Percentiles rank a stretch among this genome's conserved stretches.
Conservation (phyloP, 2,113 vertebrate species). For the Poeciliopsis prolifica region DNA sequence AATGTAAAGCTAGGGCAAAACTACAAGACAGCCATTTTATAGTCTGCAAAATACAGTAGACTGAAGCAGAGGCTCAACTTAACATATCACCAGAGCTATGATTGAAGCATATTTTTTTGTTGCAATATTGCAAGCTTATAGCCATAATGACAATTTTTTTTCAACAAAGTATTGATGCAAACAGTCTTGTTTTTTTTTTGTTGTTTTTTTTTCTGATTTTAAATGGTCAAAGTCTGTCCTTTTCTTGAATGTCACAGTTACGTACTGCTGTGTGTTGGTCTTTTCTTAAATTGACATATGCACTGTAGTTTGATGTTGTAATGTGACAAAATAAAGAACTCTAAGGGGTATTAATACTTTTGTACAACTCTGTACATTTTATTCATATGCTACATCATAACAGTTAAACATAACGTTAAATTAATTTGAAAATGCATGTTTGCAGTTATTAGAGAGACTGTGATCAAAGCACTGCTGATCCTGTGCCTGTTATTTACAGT, state of each 20-base stretch:
- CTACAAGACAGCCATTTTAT: too few species aligned
- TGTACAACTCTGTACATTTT: not conserved
- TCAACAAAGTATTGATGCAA: too few species aligned
- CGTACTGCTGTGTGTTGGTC: not conserved
- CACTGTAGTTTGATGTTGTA: not conserved
- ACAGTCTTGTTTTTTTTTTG: not conserved
- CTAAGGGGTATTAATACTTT: not conserved
- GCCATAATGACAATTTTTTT: too few species aligned
- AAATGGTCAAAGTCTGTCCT: not conserved
- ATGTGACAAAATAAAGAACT: not conserved
- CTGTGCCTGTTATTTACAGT: constrained; percentile 39
- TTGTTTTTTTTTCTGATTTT: not conserved
- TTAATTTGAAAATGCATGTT: constrained; percentile 26
- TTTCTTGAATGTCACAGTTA: not conserved
- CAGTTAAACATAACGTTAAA: constrained; percentile 7
- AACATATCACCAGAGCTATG: not conserved
- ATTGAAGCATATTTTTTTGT: not conserved
- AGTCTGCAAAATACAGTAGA: not conserved
- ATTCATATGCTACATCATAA: constrained; percentile 22
- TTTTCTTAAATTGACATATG: not conserved
- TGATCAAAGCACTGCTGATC: constrained; percentile 52
- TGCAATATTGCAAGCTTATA: too few species aligned
- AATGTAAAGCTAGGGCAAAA: not conserved
- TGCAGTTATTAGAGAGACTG: not conserved
- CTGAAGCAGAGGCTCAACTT: not conserved